Conservation (phyloP, 2,113 vertebrate species). For the Steatornis caripensis region DNA sequence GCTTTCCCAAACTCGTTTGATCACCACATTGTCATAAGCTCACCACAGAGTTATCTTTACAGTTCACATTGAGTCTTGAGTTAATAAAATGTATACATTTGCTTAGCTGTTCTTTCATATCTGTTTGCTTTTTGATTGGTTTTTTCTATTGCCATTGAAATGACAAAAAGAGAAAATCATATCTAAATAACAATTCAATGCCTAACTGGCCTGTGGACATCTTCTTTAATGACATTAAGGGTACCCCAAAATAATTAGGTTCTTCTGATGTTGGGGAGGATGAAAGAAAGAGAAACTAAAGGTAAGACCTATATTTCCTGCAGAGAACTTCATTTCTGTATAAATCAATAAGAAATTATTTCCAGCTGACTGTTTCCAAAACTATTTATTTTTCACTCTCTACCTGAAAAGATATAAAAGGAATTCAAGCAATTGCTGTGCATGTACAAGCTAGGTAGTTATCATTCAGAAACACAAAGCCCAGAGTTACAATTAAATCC, state of each 20-base stretch:
- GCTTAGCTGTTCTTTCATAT: neutral
- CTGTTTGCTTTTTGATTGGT: neutral
- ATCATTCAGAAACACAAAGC: neutral
- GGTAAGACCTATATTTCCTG: neutral
- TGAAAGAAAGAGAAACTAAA: neutral
- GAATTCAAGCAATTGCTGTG: neutral
- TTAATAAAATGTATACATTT: neutral
- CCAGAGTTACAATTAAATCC: neutral
- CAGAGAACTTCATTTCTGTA: neutral
- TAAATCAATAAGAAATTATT: neutral
- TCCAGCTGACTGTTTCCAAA: neutral
- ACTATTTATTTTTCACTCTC: neutral
- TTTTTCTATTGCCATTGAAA: neutral
- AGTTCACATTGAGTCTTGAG: neutral
- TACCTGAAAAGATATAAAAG: neutral
- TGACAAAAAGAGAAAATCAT: neutral
- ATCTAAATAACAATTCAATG: neutral
- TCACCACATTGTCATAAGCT: neutral
- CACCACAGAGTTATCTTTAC: neutral
- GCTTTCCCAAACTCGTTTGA: neutral
- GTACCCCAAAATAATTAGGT: neutral
- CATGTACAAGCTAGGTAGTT: neutral
- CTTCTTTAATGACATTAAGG: neutral
- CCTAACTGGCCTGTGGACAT: neutral
- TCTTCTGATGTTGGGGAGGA: neutral